Percentiles rank a stretch among this genome's conserved stretches.
phyloP scores from a whole-genome alignment of 2,113 vertebrate species.

The Sula dactylatra region DNA sequence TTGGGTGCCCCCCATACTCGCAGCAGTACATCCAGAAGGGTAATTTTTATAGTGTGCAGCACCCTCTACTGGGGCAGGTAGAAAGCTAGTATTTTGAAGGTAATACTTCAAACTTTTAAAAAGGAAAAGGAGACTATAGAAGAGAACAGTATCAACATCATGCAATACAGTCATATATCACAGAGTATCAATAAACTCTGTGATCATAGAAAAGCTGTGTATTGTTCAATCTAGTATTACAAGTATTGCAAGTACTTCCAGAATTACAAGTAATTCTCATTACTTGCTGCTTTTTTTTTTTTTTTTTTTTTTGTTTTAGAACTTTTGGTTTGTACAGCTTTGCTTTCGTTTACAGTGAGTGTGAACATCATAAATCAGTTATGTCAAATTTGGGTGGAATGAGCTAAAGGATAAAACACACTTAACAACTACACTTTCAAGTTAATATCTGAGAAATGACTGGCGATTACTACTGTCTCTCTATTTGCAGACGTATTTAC shows the following conservation, averaged over 20 bases:
- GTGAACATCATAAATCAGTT: background rate
- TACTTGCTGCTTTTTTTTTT: background rate
- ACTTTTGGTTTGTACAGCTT: background rate
- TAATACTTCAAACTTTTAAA: background rate
- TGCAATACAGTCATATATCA: background rate
- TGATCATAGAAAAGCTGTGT: background rate
- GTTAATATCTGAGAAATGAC: background rate
- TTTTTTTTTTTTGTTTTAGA: background rate
- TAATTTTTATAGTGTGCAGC: background rate
- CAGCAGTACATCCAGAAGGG: background rate
- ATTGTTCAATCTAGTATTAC: background rate
- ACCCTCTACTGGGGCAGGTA: conserved; percentile 35
- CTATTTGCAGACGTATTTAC: background rate
- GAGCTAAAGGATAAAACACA: background rate
- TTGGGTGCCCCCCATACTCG: background rate
- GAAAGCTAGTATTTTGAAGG: background rate
- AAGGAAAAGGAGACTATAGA: background rate
- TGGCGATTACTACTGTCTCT: background rate
- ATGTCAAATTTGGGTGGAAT: background rate
- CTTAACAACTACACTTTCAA: background rate
- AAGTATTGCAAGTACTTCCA: background rate
- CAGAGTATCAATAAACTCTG: background rate
- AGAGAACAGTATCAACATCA: background rate
- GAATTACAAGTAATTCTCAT: background rate
- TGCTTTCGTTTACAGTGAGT: background rate